A percentile compares a stretch with the other conserved stretches of the same genome.
These are phyloP conservation scores for Caenorhabditis remanei DNA, from an alignment of 1,140 invertebrate genomes.

Conservation along the genomic window DNA sequence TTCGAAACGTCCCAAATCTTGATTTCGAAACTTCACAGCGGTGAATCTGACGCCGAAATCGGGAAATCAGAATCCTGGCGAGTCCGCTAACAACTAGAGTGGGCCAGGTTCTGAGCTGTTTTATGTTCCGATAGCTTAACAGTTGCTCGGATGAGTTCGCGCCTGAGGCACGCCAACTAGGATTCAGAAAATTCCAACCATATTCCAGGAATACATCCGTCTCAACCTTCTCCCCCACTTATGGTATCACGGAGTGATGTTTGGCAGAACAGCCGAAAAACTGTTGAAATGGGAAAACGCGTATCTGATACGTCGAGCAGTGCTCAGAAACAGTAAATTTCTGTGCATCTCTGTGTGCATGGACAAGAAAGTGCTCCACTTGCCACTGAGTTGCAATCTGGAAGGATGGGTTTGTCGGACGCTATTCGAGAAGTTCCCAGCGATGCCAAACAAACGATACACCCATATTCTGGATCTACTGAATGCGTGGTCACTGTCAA, in stretches of 20 bases:
- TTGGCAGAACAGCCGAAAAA: background rate
- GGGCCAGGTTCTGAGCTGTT: too few relatives aligned
- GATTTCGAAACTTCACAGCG: too few relatives aligned
- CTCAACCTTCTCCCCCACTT: background rate
- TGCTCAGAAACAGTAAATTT: background rate
- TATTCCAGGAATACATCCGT: slow-evolving; percentile 31
- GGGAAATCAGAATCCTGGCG: too few relatives aligned
- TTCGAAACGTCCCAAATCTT: too few relatives aligned
- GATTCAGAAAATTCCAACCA: too few relatives aligned
- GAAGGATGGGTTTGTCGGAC: slow-evolving; percentile 19
- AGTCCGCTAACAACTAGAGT: too few relatives aligned
- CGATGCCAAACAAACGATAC: background rate
- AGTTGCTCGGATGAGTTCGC: too few relatives aligned
- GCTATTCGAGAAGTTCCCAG: slow-evolving; percentile 3
- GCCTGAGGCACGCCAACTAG: too few relatives aligned
- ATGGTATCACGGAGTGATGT: slow-evolving; percentile 33
- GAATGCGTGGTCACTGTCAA: background rate
- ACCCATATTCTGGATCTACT: background rate
- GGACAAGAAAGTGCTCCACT: background rate
- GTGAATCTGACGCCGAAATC: too few relatives aligned
- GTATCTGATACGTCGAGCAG: background rate
- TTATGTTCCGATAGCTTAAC: too few relatives aligned
- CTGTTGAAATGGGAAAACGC: slow-evolving; percentile 24
- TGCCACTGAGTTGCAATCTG: background rate
- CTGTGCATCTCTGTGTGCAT: background rate